Percentiles rank a stretch among this genome's conserved stretches.
Evolutionary conservation across 2,113 vertebrate genomes (phyloP).

Genomic region (Eonycteris spelaea): DNA sequence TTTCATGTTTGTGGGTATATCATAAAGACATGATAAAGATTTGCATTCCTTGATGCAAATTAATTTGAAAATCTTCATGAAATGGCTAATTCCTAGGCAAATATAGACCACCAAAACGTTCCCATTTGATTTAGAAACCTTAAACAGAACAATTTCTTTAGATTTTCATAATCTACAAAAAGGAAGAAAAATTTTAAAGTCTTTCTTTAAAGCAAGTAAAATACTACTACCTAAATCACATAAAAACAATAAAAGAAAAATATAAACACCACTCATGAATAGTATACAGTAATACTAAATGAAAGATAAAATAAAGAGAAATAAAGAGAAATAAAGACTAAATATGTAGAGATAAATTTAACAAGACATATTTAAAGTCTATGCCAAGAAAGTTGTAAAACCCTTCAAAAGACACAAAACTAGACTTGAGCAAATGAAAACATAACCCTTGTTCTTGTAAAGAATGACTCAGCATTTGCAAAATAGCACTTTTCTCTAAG

Average conservation of each 20-base stretch:
- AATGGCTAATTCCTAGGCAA: not conserved
- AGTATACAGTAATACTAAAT: not conserved
- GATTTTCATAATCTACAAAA: not conserved
- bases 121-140: not conserved
- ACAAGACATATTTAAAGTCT: not conserved
- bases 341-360: not conserved
- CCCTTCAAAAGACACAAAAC: not conserved
- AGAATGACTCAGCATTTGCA: not conserved
- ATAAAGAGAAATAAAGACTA: too few species aligned
- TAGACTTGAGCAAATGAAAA: not conserved
- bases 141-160: not conserved
- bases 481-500: not conserved
- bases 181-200: not conserved
- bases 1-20: not conserved
- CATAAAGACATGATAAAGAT: not conserved
- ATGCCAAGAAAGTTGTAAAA: not conserved
- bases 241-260: not conserved
- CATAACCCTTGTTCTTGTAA: not conserved
- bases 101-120: not conserved
- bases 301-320: not conserved
- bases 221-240: not conserved
- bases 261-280: not conserved
- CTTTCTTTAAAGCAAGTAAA: not conserved
- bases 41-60: not conserved
- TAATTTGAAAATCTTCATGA: not conserved